Percentiles rank a stretch among this genome's conserved stretches.
phyloP scores from a whole-genome alignment of 2,797 vertebrate species.

The Cetoscarus ocellatus region DNA sequence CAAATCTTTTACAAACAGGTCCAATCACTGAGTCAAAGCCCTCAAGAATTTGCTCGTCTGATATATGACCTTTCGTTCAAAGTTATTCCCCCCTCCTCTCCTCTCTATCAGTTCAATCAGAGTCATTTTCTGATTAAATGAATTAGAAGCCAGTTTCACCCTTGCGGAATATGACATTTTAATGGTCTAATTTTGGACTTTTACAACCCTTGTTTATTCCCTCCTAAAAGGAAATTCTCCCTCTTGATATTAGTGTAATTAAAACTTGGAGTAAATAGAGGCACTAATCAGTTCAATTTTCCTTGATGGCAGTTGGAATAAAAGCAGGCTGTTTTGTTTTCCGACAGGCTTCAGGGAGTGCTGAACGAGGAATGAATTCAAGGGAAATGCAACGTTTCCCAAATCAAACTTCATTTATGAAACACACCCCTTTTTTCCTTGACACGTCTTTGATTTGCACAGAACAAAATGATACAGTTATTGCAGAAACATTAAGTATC shows the following conservation, averaged over 20 bases:
- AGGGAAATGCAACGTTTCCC: conserved; percentile 14
- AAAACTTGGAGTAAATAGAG: conserved; percentile 55
- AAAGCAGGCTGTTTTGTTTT: conserved; percentile 22
- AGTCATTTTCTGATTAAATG: conserved; percentile 65
- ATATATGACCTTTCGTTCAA: conserved; percentile 62
- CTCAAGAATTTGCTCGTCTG: conserved; percentile 46
- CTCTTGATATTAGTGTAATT: conserved; percentile 66
- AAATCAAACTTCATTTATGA: background rate
- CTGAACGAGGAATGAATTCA: conserved; percentile 26
- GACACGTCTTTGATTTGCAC: background rate
- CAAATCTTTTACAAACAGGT: conserved; percentile 47
- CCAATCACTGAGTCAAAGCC: conserved; percentile 33
- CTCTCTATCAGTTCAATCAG: conserved; percentile 46
- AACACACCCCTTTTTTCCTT: background rate
- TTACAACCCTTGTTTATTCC: conserved; percentile 65
- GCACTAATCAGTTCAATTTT: conserved; percentile 60
- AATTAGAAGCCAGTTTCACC: conserved; percentile 50
- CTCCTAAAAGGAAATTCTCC: conserved; percentile 41
- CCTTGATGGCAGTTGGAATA: conserved; percentile 26
- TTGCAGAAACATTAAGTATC: too few relatives aligned
- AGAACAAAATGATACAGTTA: too few relatives aligned
- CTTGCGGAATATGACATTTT: conserved; percentile 64
- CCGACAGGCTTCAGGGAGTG: conserved; percentile 12
- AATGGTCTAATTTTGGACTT: conserved; percentile 59
- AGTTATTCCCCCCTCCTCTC: conserved; percentile 28